Evolutionary conservation across 2,797 vertebrate genomes (phyloP).

Genomic region (Chromobotia macracanthus): DNA sequence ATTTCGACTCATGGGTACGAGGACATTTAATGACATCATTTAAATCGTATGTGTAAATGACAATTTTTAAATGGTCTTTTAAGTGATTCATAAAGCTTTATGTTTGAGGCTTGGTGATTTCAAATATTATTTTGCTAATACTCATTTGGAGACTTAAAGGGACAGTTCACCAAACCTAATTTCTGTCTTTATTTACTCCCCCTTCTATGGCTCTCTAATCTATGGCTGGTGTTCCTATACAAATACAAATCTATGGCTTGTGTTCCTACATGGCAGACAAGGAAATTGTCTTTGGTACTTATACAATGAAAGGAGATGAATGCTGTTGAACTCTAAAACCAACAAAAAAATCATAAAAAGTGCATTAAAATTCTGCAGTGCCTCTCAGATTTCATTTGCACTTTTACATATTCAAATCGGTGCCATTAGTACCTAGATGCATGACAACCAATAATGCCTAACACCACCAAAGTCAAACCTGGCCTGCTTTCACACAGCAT

Average conservation of each 20-base stretch:
- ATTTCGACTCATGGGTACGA: constrained; percentile 89
- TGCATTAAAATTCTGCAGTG: too few species aligned
- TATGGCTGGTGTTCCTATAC: too few species aligned
- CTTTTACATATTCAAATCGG: not conserved
- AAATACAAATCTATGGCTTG: too few species aligned
- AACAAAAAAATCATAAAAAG: not conserved
- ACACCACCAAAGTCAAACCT: not conserved
- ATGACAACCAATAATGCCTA: too few species aligned
- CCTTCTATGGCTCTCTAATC: not conserved
- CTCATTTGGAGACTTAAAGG: not conserved
- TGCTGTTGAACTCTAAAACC: not conserved
- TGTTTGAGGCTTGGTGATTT: not conserved
- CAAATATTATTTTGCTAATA: not conserved
- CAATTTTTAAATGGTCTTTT: not conserved
- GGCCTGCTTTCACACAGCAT: not conserved
- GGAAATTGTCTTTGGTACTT: too few species aligned
- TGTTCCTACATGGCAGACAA: not conserved
- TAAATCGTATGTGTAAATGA: not conserved
- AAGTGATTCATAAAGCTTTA: not conserved
- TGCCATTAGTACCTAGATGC: not conserved
- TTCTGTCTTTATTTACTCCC: not conserved
- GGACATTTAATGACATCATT: constrained; percentile 21
- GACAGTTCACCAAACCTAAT: not conserved
- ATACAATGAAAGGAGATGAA: not conserved
- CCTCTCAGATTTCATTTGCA: too few species aligned